phyloP scores from a whole-genome alignment of 2,797 vertebrate species.

The Eremophila alpestris region DNA sequence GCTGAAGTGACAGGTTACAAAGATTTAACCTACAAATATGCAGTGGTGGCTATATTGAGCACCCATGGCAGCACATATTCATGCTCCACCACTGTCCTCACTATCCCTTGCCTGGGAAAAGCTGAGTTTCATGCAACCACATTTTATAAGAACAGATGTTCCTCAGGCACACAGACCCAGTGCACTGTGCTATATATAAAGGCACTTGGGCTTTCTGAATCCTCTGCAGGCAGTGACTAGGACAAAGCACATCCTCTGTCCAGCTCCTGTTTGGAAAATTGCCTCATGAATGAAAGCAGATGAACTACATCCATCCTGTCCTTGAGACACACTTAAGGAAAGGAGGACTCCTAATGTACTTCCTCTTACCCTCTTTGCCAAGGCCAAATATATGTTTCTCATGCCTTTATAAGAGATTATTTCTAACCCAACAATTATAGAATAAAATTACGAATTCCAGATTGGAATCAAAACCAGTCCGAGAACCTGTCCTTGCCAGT shows the following conservation, averaged over 20 bases:
- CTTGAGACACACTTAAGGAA: background rate
- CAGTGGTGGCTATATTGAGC: no score
- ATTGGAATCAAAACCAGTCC: background rate
- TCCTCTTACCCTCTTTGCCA: background rate
- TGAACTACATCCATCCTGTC: background rate
- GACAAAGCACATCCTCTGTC: background rate
- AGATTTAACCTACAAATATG: background rate
- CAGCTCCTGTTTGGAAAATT: background rate
- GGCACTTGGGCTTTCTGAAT: background rate
- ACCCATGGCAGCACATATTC: background rate
- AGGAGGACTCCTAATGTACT: accelerated
- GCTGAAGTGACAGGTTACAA: background rate
- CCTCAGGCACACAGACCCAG: background rate
- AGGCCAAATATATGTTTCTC: background rate
- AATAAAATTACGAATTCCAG: background rate
- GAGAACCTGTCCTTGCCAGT: background rate
- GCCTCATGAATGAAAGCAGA: background rate
- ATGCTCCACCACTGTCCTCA: accelerated
- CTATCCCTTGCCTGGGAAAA: background rate
- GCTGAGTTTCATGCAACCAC: background rate
- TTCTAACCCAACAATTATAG: background rate
- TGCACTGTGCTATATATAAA: background rate
- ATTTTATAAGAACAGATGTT: background rate
- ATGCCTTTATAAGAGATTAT: background rate
- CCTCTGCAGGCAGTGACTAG: background rate